Evolutionary conservation across 1,140 invertebrate genomes (phyloP).

Genomic region (Myzus persicae): DNA sequence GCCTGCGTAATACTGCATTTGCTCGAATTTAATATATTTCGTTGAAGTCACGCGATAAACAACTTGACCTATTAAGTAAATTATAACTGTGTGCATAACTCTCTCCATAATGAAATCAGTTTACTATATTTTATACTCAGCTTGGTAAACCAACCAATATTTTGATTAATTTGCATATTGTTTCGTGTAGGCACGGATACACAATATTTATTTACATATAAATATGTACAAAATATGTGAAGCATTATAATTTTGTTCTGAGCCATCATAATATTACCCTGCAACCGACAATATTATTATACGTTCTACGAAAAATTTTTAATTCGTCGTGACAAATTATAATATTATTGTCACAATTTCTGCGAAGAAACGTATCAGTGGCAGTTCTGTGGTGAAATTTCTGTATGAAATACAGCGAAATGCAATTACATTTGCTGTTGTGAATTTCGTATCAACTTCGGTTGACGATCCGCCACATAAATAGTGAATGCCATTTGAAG

Average conservation of each 20-base stretch:
- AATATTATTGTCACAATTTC: not conserved
- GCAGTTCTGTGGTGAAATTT: not conserved
- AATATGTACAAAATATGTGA: not conserved
- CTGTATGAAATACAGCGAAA: not conserved
- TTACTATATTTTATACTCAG: too few relatives aligned
- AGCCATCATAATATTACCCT: not conserved
- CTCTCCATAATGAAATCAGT: too few relatives aligned
- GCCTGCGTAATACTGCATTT: too few relatives aligned
- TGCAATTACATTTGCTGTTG: not conserved
- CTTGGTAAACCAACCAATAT: too few relatives aligned
- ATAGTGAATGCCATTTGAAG: not conserved
- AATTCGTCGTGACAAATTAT: not conserved
- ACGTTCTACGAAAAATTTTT: not conserved
- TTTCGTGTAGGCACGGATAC: too few relatives aligned
- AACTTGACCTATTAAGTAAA: too few relatives aligned
- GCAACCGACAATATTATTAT: not conserved
- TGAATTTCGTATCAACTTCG: not conserved
- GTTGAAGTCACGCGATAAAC: too few relatives aligned
- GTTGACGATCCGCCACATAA: not conserved
- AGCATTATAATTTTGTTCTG: not conserved
- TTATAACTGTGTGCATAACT: too few relatives aligned
- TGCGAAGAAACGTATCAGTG: not conserved
- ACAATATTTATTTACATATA: too few relatives aligned
- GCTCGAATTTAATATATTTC: too few relatives aligned
- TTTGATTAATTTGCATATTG: too few relatives aligned